Evolutionary conservation across 2,797 vertebrate genomes (phyloP).

Genomic region (Lithobates sylvaticus): DNA sequence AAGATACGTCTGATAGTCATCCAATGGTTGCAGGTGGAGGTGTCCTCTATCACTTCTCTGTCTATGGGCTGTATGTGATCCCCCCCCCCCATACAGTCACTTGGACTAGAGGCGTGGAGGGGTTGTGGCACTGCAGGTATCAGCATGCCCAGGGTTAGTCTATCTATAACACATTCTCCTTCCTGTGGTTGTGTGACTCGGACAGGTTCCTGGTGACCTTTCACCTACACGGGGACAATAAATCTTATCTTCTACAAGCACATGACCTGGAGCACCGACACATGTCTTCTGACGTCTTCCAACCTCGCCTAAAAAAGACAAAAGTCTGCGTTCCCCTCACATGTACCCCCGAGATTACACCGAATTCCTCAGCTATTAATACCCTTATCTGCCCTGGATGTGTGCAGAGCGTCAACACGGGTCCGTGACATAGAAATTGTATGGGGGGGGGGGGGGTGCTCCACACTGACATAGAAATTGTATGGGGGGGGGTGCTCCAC

Average conservation of each 20-base stretch:
- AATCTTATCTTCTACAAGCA: conserved; percentile 2
- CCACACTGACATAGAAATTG: no score
- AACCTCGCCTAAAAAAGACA: conserved; percentile 13
- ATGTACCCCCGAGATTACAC: neutral
- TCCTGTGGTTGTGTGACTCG: no score
- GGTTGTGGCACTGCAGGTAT: neutral
- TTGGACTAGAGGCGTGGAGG: no score
- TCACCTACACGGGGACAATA: neutral
- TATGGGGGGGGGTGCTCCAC: no score
- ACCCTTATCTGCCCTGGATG: conserved; percentile 17
- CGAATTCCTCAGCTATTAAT: conserved; percentile 44
- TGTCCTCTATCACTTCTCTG: no score
- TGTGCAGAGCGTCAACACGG: conserved; percentile 1
- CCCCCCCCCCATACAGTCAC: no score
- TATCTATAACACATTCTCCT: no score
- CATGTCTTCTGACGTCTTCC: neutral
- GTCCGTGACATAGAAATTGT: neutral
- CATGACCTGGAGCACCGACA: neutral
- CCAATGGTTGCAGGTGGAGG: no score
- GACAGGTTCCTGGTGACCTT: no score
- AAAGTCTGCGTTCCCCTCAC: neutral
- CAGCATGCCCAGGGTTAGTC: neutral
- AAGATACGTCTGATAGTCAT: no score
- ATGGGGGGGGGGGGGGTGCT: no score
- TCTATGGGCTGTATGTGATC: no score